Evolutionary conservation across 2,113 vertebrate species (phyloP).

Genomic region (Strigops habroptila): DNA sequence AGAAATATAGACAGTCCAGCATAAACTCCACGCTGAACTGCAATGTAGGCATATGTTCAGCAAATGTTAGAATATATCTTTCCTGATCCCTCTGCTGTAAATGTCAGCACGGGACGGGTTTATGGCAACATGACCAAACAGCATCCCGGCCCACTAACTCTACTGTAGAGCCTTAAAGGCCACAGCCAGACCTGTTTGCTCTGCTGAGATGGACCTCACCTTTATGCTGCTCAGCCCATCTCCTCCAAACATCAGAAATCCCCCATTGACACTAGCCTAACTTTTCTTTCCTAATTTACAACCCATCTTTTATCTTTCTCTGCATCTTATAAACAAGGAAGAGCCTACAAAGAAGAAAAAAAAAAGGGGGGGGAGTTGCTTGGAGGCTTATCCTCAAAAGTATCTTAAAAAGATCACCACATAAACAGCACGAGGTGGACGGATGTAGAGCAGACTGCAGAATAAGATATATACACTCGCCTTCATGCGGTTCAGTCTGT

Average conservation of each 20-base stretch:
- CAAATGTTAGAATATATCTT: background rate
- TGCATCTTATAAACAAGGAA: background rate
- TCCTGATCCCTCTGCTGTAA: background rate
- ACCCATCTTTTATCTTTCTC: background rate
- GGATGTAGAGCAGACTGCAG: background rate
- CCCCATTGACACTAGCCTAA: background rate
- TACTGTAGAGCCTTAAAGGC: background rate
- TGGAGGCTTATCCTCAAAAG: background rate
- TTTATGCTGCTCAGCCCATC: background rate
- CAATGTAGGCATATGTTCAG: background rate
- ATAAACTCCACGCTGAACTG: background rate
- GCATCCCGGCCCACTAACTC: background rate
- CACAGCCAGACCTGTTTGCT: background rate
- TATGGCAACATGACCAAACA: background rate
- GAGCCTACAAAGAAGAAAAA: background rate
- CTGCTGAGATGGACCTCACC: background rate
- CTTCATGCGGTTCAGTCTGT: background rate
- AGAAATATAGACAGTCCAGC: constrained; percentile 17
- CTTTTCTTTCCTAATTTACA: background rate
- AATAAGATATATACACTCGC: background rate
- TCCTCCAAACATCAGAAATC: background rate
- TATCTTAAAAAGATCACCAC: background rate
- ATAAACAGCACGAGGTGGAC: background rate
- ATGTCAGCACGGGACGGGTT: background rate
- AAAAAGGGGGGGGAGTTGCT: background rate